Evolutionary conservation across 2,888 invertebrate genomes (phyloP).

Genomic region (Leptothorax acervorum): DNA sequence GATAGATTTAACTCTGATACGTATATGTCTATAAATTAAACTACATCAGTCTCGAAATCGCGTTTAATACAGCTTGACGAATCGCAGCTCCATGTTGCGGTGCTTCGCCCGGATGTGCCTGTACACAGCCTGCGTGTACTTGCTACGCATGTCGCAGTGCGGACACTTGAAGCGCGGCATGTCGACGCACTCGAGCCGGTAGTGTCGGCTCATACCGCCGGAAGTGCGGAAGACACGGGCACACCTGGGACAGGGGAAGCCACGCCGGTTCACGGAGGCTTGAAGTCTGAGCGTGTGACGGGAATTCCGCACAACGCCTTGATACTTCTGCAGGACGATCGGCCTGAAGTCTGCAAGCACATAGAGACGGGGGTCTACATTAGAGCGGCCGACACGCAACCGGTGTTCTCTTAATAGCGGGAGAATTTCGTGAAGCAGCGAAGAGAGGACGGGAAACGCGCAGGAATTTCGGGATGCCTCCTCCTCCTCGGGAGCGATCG

Average conservation of each 20-base stretch:
- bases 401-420: constrained; percentile 1
- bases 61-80: constrained; percentile 76
- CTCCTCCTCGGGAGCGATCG: constrained; percentile 4
- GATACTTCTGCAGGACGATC: constrained; percentile 69
- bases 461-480: constrained; percentile 4
- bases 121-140: constrained; percentile 78
- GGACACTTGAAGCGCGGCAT: constrained; percentile 80
- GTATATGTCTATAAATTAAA: neutral
- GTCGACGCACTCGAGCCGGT: constrained; percentile 78
- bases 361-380: constrained; percentile 63
- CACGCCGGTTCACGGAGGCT: constrained; percentile 63
- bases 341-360: constrained; percentile 77
- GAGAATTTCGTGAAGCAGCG: constrained; percentile 22
- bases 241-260: constrained; percentile 78
- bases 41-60: constrained; percentile 28
- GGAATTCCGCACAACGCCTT: constrained; percentile 61
- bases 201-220: constrained; percentile 78
- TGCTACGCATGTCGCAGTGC: constrained; percentile 79
- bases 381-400: constrained; percentile 55
- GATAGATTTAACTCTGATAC: neutral
- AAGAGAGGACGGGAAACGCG: neutral
- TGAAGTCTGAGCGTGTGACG: constrained; percentile 64
- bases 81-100: constrained; percentile 74
- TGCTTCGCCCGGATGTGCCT: constrained; percentile 78
- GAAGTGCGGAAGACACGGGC: constrained; percentile 75